Base-by-base conservation (phyloP, 1,140 invertebrate species). In the Brachionus calyciflorus region DNA sequence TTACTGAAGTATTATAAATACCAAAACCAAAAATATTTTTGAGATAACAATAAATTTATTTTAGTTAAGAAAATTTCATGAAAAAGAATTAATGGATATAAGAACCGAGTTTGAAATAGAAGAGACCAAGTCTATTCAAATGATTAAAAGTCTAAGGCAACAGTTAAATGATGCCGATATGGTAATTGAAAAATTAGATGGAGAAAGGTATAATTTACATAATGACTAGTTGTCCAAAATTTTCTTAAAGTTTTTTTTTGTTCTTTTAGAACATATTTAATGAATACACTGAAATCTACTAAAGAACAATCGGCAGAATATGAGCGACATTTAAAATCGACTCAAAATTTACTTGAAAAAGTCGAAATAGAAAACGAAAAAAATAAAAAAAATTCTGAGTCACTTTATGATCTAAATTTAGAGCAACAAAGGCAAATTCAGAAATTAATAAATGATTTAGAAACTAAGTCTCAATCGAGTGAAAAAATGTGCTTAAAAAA, bases 401-500 rank as follows among this genome's bases (percentile, higher is more conserved):
- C 46, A 24, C 51, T 73, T 12, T 51, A 55, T 19, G 69, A 51
- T 6, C 12, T 51, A 3, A 73, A 73, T 41, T 17, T 51, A 19
- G 46, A 30, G 9, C 69, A 73, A 24, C 69, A 73, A 41, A 73
- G 51, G 30, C 69, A 73, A 17, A 51, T 73, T 17, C 46, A 73
- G 24, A 73, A 73, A 40, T 40, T 73, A 28, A 21, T 51, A 12
- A 17, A 41, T 10, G 69, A 73, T 33, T 28, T 73, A n/a, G 69
- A 73, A 12, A 30, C 26, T 1, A 49, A 73, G 26, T 19, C 69
- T 5, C 28, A 49, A 19, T 37, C 69, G 19, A 55, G n/a, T 41
- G 69, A 73, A 49, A 73, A 73, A 41, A 21, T 51, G 19, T 28
- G n/a, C 19, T 5, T 37, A n/a, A 73, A 51, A 73, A 73, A 73